Conservation (phyloP, 2,888 invertebrate genomes). For the Atethmia centrago region DNA sequence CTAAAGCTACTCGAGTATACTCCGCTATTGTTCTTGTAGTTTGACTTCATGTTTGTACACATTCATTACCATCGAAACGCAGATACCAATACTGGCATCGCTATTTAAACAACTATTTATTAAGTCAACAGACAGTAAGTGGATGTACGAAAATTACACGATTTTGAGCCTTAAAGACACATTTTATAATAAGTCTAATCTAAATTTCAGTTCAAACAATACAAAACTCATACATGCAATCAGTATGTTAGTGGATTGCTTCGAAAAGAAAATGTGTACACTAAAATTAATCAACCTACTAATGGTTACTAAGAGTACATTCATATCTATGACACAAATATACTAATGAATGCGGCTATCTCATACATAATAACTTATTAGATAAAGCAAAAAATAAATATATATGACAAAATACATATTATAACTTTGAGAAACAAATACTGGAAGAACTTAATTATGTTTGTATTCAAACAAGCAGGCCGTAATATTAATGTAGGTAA, state of each 20-base stretch:
- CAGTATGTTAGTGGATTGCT: conserved; percentile 62
- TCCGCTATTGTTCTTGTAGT: background rate
- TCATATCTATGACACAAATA: conserved; percentile 2
- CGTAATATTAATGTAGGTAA: background rate
- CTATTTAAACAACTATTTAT: conserved; percentile 1
- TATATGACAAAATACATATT: conserved; percentile 5
- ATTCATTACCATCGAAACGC: conserved; percentile 2
- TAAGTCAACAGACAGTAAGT: background rate
- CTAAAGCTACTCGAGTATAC: too few relatives aligned
- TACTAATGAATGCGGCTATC: conserved; percentile 36
- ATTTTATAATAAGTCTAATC: conserved; percentile 32
- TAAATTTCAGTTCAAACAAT: conserved; percentile 41
- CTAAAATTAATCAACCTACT: conserved; percentile 54
- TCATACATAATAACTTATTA: background rate
- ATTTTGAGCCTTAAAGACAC: conserved; percentile 16
- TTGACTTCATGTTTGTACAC: background rate
- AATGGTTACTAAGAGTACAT: conserved; percentile 51
- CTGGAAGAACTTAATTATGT: background rate
- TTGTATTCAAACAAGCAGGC: background rate
- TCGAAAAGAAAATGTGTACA: conserved; percentile 53
- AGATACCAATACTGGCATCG: background rate
- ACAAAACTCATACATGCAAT: conserved; percentile 61
- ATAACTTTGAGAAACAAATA: background rate
- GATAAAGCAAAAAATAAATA: background rate
- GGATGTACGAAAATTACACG: background rate